A percentile compares a stretch with the other conserved stretches of the same genome.
Conservation (phyloP, 2,888 invertebrate genomes). For the Drosophila subquinaria region DNA sequence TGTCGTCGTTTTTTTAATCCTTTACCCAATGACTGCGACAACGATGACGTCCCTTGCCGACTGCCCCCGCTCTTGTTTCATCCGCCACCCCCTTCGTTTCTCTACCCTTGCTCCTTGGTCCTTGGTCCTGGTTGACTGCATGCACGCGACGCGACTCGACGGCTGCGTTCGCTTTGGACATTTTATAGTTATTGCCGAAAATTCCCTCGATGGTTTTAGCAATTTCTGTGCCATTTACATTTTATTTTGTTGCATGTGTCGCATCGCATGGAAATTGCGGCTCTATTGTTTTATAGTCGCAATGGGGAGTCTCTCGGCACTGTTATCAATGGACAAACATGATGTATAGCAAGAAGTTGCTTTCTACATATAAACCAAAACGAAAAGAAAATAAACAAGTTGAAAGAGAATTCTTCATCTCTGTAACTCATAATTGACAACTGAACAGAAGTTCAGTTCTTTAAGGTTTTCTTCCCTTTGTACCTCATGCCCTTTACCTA, state of each 20-base stretch:
- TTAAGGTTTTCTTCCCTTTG: not conserved
- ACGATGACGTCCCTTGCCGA: constrained; percentile 40
- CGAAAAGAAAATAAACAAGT: constrained; percentile 1
- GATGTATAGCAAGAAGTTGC: constrained; percentile 37
- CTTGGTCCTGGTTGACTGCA: constrained; percentile 55
- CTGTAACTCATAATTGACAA: not conserved
- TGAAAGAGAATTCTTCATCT: not conserved
- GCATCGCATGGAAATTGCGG: constrained; percentile 64
- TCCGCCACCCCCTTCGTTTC: not conserved
- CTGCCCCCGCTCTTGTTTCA: not conserved
- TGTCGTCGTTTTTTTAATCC: constrained; percentile 73
- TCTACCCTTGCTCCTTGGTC: not conserved
- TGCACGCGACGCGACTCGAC: constrained; percentile 60
- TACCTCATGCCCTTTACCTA: not conserved
- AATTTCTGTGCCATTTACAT: constrained; percentile 72
- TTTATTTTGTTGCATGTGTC: constrained; percentile 71
- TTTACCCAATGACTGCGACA: constrained; percentile 66
- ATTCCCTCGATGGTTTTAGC: constrained; percentile 77
- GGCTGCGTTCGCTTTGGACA: constrained; percentile 53
- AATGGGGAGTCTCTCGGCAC: constrained; percentile 40
- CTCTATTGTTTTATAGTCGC: constrained; percentile 75
- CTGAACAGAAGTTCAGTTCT: not conserved
- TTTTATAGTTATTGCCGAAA: constrained; percentile 79
- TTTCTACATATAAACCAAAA: constrained; percentile 11
- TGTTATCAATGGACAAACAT: constrained; percentile 59